phyloP scores from a whole-genome alignment of 2,797 vertebrate genomes.

The Aotus griseimembra region DNA sequence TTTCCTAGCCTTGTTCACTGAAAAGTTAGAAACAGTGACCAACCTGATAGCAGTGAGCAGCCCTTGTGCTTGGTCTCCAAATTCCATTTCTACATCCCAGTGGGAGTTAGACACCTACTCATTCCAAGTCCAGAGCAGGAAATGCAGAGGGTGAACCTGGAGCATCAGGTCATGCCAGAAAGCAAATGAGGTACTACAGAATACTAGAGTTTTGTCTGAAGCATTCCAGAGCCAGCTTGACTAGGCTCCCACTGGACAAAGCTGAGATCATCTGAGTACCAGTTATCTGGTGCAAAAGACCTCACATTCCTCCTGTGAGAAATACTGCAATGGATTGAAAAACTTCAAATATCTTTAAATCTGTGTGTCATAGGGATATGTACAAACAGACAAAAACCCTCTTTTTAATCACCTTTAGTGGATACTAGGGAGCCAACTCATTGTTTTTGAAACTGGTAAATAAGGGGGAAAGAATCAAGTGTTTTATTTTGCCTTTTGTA shows the following conservation, averaged over 20 bases:
- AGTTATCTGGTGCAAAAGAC: background rate
- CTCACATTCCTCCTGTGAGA: background rate
- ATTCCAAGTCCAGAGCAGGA: background rate
- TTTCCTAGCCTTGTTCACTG: background rate
- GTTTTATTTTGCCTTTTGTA: slow-evolving; percentile 23
- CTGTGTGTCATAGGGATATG: background rate
- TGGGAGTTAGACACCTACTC: background rate
- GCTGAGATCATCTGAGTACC: background rate
- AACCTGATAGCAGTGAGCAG: too few species aligned
- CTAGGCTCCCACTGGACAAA: background rate
- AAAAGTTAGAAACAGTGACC: background rate
- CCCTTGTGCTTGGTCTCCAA: background rate
- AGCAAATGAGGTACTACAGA: background rate
- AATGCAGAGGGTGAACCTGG: background rate
- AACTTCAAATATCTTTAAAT: background rate
- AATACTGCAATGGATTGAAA: background rate
- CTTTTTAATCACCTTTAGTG: background rate
- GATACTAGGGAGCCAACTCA: background rate
- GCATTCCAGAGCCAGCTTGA: background rate
- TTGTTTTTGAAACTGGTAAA: slow-evolving; percentile 29
- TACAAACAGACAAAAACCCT: background rate
- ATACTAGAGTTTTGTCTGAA: background rate
- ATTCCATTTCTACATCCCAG: background rate
- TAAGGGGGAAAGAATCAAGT: background rate
- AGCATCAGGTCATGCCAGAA: background rate